Percentiles rank a stretch among this genome's conserved stretches.
phyloP scores from a whole-genome alignment of 2,797 vertebrate genomes.

The Phrynocephalus forsythii region DNA sequence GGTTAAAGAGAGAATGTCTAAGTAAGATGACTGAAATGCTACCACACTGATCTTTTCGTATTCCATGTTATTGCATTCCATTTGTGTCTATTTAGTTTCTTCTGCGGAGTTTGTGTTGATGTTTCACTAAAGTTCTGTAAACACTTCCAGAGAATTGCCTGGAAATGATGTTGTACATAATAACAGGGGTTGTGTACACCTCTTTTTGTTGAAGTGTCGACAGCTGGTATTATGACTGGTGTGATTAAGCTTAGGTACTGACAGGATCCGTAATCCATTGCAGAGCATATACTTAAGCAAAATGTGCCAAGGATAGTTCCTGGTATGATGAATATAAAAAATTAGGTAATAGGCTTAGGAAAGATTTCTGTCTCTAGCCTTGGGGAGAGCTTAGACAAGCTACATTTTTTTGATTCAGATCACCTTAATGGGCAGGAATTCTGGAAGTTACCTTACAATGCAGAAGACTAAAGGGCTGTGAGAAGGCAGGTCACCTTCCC shows the following conservation, averaged over 20 bases:
- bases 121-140: constrained; percentile 7
- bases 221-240: neutral
- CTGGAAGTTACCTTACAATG: too few relatives aligned
- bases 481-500: neutral
- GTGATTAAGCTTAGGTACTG: neutral
- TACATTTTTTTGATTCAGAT: too few relatives aligned
- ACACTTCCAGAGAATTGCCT: constrained; percentile 12
- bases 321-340: neutral
- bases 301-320: neutral
- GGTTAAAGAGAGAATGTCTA: constrained; percentile 28
- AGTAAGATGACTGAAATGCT: neutral
- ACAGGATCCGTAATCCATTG: neutral
- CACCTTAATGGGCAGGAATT: too few relatives aligned
- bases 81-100: constrained; percentile 11
- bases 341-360: neutral
- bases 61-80: constrained; percentile 9
- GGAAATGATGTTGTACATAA: neutral
- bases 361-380: neutral
- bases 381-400: neutral
- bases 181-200: neutral
- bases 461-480: neutral
- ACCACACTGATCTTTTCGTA: neutral
- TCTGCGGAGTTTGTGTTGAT: neutral
- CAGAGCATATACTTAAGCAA: neutral
- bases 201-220: too few relatives aligned